These are phyloP conservation scores for Drosophila neutralis DNA, from an alignment of 2,888 invertebrate genomes.

Conservation along the genomic window DNA sequence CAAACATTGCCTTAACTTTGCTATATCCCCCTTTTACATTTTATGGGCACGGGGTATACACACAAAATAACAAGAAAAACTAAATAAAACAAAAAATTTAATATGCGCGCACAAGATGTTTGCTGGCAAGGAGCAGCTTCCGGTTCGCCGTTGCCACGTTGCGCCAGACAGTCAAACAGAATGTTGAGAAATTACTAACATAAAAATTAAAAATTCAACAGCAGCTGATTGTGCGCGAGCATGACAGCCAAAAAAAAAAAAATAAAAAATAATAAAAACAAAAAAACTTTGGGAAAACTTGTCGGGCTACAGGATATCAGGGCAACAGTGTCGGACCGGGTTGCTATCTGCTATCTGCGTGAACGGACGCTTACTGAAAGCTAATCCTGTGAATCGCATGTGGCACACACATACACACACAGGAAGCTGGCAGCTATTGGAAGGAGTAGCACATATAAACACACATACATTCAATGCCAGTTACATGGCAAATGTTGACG, in stretches of 20 bases:
- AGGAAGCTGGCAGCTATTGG: neutral
- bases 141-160: conserved; percentile 26
- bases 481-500: conserved; percentile 61
- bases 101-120: conserved; percentile 77
- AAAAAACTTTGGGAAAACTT: conserved; percentile 45
- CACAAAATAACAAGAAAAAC: conserved; percentile 39
- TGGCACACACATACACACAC: conserved; percentile 20
- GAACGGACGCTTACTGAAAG: conserved; percentile 50
- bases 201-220: conserved; percentile 82
- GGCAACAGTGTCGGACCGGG: conserved; percentile 7
- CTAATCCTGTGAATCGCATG: conserved; percentile 56
- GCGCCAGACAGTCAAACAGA: conserved; percentile 43
- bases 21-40: neutral
- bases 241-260: conserved; percentile 5
- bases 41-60: conserved; percentile 12
- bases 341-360: conserved; percentile 14
- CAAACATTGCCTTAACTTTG: neutral
- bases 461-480: conserved; percentile 20
- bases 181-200: conserved; percentile 78
- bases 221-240: conserved; percentile 66
- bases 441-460: neutral
- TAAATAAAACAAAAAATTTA: conserved; percentile 68
- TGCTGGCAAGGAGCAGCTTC: conserved; percentile 40
- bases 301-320: conserved; percentile 31
- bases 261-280: conserved; percentile 12